phyloP scores from a whole-genome alignment of 2,113 vertebrate species.

The Hiodon tergisus region DNA sequence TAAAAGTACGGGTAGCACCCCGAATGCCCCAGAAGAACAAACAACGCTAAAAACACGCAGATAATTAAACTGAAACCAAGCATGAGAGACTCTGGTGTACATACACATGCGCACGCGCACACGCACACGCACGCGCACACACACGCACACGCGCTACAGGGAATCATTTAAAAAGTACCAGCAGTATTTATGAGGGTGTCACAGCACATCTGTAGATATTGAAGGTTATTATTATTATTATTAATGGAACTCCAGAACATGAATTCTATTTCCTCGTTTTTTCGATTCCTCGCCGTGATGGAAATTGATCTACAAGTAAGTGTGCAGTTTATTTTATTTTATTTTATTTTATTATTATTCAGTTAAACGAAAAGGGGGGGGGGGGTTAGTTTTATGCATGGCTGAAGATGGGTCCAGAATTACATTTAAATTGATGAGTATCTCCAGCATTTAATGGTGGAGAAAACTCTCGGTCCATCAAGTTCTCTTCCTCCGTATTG shows the following conservation, averaged over 20 bases:
- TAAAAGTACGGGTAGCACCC: too few species aligned
- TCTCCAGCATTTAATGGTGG: slow-evolving; percentile 1
- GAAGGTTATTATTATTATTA: slow-evolving; percentile 30
- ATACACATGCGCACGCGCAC: background rate
- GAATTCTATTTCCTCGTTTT: slow-evolving; percentile 11
- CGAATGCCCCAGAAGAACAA: too few species aligned
- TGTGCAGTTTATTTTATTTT: slow-evolving; percentile 23
- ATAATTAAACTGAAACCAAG: too few species aligned
- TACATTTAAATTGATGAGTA: slow-evolving; percentile 29
- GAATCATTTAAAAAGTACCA: slow-evolving; percentile 7
- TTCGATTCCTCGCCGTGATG: slow-evolving; percentile 14
- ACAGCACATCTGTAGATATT: slow-evolving; percentile 21
- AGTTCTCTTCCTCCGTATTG: background rate
- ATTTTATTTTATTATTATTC: slow-evolving; percentile 6
- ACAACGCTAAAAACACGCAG: too few species aligned
- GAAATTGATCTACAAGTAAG: slow-evolving; percentile 27
- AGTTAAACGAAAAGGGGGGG: slow-evolving; percentile 19
- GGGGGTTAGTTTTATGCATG: slow-evolving; percentile 27
- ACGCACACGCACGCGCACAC: background rate
- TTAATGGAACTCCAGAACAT: slow-evolving; percentile 26
- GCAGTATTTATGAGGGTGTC: slow-evolving; percentile 25
- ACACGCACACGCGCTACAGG: background rate
- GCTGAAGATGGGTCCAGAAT: slow-evolving; percentile 25
- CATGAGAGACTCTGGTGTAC: background rate
- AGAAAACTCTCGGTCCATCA: background rate